These are phyloP conservation scores for Rotaria sp. DNA, from an alignment of 2,888 invertebrate genomes.

Conservation along the genomic window DNA sequence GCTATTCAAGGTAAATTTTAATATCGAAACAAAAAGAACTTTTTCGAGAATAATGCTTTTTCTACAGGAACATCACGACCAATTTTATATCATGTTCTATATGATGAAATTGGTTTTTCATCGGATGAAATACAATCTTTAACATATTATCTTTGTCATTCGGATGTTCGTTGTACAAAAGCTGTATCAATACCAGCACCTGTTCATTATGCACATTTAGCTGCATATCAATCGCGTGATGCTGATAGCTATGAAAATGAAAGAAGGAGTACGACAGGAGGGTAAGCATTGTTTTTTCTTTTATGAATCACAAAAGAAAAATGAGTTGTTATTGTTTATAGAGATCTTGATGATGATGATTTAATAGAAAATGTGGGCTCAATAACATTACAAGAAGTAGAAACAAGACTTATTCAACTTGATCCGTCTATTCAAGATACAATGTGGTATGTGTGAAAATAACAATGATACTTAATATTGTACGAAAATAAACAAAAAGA, in stretches of 20 bases:
- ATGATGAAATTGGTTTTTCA: constrained; percentile 14
- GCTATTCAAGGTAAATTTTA: neutral
- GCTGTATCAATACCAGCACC: neutral
- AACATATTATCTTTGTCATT: constrained; percentile 7
- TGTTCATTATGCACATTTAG: constrained; percentile 18
- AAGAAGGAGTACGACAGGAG: neutral
- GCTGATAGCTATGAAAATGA: neutral
- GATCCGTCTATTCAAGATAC: constrained; percentile 10
- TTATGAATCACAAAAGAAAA: neutral
- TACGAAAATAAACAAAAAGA: neutral
- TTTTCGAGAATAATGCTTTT: too few species aligned
- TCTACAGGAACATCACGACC: neutral
- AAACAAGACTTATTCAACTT: constrained; percentile 15
- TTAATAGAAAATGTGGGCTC: neutral
- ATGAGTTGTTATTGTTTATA: neutral
- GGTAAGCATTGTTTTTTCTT: neutral
- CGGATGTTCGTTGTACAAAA: constrained; percentile 24
- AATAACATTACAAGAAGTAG: neutral
- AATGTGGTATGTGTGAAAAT: neutral
- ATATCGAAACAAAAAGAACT: neutral
- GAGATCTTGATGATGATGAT: constrained; percentile 5
- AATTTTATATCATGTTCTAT: constrained; percentile 25
- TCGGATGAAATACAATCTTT: neutral
- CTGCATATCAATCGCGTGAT: constrained; percentile 20
- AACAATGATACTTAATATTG: neutral